Evolutionary conservation across 1,140 invertebrate genomes (phyloP), one percentile per base, ranked within the genome.

Genomic region (Saccostrea cuccullata): DNA sequence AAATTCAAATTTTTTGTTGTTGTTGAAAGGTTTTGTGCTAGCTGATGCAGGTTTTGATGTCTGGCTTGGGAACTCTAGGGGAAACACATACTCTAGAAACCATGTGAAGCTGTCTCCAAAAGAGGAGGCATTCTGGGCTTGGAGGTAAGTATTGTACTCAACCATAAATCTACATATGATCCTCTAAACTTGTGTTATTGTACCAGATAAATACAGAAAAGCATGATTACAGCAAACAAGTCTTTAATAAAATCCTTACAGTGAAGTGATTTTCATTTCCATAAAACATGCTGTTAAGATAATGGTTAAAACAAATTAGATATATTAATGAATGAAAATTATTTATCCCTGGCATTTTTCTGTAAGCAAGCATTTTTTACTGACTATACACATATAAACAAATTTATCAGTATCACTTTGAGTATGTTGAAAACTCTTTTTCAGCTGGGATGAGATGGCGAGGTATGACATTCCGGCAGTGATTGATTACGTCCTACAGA

Each of bases 41-140:
- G 97, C 96, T 3, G 97, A 98, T 92, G 96, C 96, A 5, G 97
- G 97, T 4, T 97, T 96, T 92, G 97, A 98, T 94, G 96, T 98
- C 23, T 97, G 96, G 96, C 58, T 96, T 77, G 96, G 96, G 15
- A 97, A 97, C 94, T 96, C 95, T 23, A 93, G 97, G 56, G 97
- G 97, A 58, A 95, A 96, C 88, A 95, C 95, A 17, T 96, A 97
- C 91, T 96, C 96, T 2, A 94, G 95, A 82, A 93, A 93, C 83
- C 96, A 96, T 87, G 89, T 90, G n/a, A 91, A 88, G 13, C 89
- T 96, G 0, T 93, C 94, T 20, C 96, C 97, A 0, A 15, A 88
- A 56, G 55, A 87, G 17, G 95, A 96, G 85, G 93, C 95, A 26
- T 98, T 97, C 92, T 98, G 97, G 97, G 94, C 96, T 88, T 98